phyloP scores from a whole-genome alignment of 2,113 vertebrate genomes.

The Oryzias javanicus region DNA sequence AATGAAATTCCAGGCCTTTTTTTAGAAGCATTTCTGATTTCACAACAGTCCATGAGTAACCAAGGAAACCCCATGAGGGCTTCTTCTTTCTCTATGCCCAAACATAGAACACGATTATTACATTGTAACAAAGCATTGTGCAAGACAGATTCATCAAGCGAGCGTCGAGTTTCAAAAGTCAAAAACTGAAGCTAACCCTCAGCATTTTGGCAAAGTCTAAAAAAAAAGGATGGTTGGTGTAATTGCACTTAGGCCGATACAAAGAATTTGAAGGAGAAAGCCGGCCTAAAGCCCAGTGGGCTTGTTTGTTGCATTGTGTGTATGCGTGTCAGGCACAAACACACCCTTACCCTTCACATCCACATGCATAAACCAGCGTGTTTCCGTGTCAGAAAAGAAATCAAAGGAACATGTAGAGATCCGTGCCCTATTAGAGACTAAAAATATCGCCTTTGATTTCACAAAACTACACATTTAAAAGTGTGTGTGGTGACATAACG shows the following conservation, averaged over 20 bases:
- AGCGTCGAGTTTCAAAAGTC: slow-evolving; percentile 2
- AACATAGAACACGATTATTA: neutral
- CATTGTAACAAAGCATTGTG: slow-evolving; percentile 13
- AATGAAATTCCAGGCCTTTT: neutral
- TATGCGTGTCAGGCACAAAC: slow-evolving; percentile 27
- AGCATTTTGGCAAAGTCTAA: slow-evolving; percentile 20
- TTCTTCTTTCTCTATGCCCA: neutral
- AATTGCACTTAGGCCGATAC: slow-evolving; percentile 12
- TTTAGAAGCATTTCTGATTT: slow-evolving; percentile 1
- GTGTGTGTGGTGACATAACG: slow-evolving; percentile 12
- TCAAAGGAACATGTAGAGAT: slow-evolving; percentile 25
- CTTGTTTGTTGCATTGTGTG: slow-evolving; percentile 21
- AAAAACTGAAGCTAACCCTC: neutral
- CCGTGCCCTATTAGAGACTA: slow-evolving; percentile 5
- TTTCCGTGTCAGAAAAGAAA: neutral
- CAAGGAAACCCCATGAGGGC: slow-evolving; percentile 5
- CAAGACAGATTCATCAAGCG: slow-evolving; percentile 22
- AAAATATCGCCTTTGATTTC: slow-evolving; percentile 12
- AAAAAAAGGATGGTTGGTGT: slow-evolving; percentile 20
- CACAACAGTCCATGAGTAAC: slow-evolving; percentile 10
- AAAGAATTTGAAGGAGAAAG: slow-evolving; percentile 23
- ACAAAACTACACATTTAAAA: neutral
- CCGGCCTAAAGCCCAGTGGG: slow-evolving; percentile 19
- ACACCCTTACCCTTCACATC: slow-evolving; percentile 12
- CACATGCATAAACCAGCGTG: neutral